Base-by-base conservation (phyloP, 2,797 vertebrate genomes). In the Syncerus caffer region DNA sequence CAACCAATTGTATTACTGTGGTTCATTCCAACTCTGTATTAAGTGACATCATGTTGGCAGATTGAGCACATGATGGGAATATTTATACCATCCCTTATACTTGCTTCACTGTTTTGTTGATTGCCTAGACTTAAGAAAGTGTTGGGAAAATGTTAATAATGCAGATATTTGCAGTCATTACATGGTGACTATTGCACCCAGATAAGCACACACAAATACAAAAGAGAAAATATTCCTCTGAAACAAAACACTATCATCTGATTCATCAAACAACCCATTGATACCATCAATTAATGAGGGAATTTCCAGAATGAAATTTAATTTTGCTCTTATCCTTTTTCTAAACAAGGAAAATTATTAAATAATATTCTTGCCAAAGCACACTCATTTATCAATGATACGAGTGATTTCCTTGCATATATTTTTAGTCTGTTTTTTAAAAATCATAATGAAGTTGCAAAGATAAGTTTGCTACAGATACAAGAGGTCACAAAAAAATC, bases 401-500 rank as follows among this genome's bases (percentile, higher is more conserved):
- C 60, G 29, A 90, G 42, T 4, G 0, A 93, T 0, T 31, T 57
- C 14, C 60, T 64, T 53, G 7, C 16, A 78, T 82, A 74, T 93
- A 85, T 74, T 71, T 92, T 1, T 88, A 58, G 4, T 79, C 38
- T 64, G 17, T 47, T 93, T 14, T 47, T 47, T 47, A 11, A 0
- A 27, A 84, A 38, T 50, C 8, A 78, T 82, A 38, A 3, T 90
- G 89, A 85, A 92, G 85, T 53, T 93, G 11, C 38, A 96, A 89
- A 38, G 3, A 6, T 53, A 90, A 94, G 17, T 79, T 88, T 95
- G 74, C 47, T 80, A 60, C 34, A 82, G 31, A 78, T 76, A 82
- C 4, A 76, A 45, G 25, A 85, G 23, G 50, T 95, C 47, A 21
- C 6, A 21, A 88, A 90, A 90, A 97, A 95, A 78, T 95, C 86